phyloP scores from a whole-genome alignment of 2,888 invertebrate genomes.

The Eutolmus rufibarbis region DNA sequence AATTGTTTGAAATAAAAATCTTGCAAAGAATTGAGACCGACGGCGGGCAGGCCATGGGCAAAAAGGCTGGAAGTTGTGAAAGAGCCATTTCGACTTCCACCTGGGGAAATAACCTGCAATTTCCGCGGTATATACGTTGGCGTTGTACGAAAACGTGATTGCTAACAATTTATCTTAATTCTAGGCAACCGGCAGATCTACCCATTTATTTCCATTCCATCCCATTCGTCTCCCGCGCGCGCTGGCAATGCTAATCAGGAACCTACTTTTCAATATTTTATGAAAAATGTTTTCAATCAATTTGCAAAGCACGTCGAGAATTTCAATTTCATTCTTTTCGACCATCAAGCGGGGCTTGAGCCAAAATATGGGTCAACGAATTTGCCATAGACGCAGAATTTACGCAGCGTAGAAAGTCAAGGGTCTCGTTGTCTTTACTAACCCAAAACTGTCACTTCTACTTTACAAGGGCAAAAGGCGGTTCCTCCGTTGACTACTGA shows the following conservation, averaged over 20 bases:
- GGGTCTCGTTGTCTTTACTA: background rate
- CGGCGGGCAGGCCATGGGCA: background rate
- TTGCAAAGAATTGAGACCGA: background rate
- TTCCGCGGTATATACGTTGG: background rate
- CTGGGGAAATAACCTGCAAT: background rate
- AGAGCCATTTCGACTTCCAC: background rate
- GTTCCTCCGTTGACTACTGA: background rate
- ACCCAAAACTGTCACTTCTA: background rate
- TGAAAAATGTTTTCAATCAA: background rate
- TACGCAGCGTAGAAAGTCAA: background rate
- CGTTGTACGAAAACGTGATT: slow-evolving; percentile 6
- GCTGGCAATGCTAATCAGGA: background rate
- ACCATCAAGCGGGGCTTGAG: background rate
- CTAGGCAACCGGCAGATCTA: background rate
- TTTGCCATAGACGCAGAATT: background rate
- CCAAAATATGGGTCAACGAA: background rate
- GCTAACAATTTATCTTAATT: slow-evolving; percentile 17
- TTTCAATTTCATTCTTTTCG: background rate
- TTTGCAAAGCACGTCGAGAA: background rate
- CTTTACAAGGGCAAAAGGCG: background rate
- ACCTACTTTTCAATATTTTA: slow-evolving; percentile 5
- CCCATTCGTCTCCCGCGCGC: background rate
- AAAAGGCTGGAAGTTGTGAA: background rate
- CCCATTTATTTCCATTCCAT: background rate
- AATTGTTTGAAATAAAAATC: background rate